Evolutionary conservation across 2,797 vertebrate genomes (phyloP).

Genomic region (Rhinella marina): DNA sequence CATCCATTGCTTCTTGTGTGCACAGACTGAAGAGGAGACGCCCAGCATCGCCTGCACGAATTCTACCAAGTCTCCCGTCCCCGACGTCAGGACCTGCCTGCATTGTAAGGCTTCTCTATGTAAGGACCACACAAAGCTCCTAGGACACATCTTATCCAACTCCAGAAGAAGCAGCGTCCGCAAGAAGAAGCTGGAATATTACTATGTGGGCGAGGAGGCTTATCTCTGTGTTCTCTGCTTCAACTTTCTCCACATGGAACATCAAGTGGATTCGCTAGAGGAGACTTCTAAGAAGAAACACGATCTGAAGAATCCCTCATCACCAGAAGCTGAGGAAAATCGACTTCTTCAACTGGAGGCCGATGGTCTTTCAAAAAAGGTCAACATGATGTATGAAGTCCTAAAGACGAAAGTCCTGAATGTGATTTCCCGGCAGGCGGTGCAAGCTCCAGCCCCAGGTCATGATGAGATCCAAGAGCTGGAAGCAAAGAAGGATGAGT

Average conservation of each 20-base stretch:
- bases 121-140: constrained; percentile 69
- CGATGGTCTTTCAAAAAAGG: neutral
- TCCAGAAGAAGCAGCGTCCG: constrained; percentile 69
- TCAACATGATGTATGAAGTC: neutral
- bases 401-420: neutral
- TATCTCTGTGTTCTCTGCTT: constrained; percentile 67
- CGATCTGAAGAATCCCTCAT: neutral
- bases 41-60: constrained; percentile 38
- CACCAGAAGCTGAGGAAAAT: neutral
- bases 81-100: constrained; percentile 72
- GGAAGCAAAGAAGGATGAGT: neutral
- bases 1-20: neutral
- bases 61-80: constrained; percentile 56
- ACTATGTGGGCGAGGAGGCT: constrained; percentile 71
- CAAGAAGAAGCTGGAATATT: constrained; percentile 68
- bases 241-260: neutral
- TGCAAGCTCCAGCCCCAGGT: neutral
- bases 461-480: neutral
- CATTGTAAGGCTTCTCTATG: constrained; percentile 73
- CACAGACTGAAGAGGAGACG: neutral
- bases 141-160: constrained; percentile 67
- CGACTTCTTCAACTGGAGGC: neutral
- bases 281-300: neutral
- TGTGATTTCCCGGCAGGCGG: neutral
- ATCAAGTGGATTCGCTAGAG: neutral